phyloP scores from a whole-genome alignment of 2,113 vertebrate genomes.

The Perccottus glenii region DNA sequence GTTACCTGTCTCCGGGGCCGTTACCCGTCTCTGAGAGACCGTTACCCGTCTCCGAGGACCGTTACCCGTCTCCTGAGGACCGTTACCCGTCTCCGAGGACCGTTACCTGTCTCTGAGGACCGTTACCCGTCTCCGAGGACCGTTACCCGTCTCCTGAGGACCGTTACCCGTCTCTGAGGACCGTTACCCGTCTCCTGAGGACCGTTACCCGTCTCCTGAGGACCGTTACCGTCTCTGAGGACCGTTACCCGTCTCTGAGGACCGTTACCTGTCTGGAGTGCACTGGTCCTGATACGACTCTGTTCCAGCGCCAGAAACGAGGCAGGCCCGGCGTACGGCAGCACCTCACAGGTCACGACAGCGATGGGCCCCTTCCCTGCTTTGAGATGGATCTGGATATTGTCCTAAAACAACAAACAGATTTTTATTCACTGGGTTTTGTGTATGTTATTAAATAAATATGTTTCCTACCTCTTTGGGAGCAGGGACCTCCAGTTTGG shows the following conservation, averaged over 20 bases:
- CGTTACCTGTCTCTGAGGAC: no score
- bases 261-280: conserved; percentile 51
- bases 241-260: not conserved
- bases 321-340: not conserved
- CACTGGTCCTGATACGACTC: conserved; percentile 59
- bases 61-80: no score
- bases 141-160: no score
- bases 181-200: no score
- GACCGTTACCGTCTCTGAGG: no score
- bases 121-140: no score
- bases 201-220: not conserved
- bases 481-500: conserved; percentile 86
- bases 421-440: not conserved
- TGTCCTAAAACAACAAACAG: conserved; percentile 76
- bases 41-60: no score
- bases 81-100: no score
- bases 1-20: no score
- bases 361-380: conserved; percentile 86
- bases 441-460: not conserved
- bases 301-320: conserved; percentile 69
- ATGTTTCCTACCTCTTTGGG: conserved; percentile 82
- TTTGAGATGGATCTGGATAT: conserved; percentile 86
- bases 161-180: no score
- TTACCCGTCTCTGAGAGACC: no score
- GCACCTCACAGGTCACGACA: conserved; percentile 81